These are phyloP conservation scores for Melinaea menophilus DNA, from an alignment of 2,888 invertebrate genomes.

Conservation along the genomic window DNA sequence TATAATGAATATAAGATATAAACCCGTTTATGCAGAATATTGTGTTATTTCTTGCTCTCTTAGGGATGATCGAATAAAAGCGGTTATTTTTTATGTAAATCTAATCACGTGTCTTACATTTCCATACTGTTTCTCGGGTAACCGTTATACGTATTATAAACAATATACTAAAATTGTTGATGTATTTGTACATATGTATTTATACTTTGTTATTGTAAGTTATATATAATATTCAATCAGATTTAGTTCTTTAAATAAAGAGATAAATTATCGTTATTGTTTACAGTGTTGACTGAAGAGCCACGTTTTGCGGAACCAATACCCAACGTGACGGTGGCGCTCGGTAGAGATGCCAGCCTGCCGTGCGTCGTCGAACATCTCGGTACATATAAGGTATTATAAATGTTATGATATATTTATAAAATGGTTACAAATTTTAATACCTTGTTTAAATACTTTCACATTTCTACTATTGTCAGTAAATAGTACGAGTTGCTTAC, in stretches of 20 bases:
- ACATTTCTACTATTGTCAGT: too few species aligned
- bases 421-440: too few species aligned
- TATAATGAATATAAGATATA: neutral
- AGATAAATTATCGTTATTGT: constrained; percentile 33
- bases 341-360: constrained; percentile 92
- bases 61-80: neutral
- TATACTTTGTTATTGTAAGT: too few species aligned
- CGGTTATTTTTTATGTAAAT: neutral
- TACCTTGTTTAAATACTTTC: too few species aligned
- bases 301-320: constrained; percentile 94
- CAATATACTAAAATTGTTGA: neutral
- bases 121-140: neutral
- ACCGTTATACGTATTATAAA: neutral
- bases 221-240: too few species aligned
- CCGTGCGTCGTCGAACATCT: constrained; percentile 94
- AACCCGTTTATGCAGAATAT: neutral
- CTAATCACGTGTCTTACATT: neutral
- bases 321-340: constrained; percentile 93
- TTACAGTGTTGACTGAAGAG: constrained; percentile 89
- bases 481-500: too few species aligned
- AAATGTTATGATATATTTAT: constrained; percentile 24
- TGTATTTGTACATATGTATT: neutral
- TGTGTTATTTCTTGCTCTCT: neutral
- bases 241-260: too few species aligned
- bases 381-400: constrained; percentile 88